phyloP scores from a whole-genome alignment of 2,888 invertebrate genomes.

The Heliconius erato region DNA sequence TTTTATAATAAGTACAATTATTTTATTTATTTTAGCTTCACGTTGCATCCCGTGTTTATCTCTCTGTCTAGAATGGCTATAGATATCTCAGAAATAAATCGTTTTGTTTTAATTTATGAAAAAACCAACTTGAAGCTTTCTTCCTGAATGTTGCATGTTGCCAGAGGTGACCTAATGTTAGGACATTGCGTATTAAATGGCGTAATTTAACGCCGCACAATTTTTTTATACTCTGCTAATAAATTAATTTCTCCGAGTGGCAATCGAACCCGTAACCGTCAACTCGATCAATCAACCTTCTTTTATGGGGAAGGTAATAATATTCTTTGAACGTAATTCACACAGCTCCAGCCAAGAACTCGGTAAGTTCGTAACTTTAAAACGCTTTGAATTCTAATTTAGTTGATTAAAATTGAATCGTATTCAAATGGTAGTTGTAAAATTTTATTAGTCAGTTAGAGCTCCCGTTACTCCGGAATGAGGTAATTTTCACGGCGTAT shows the following conservation, averaged over 20 bases:
- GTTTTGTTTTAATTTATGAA: no score
- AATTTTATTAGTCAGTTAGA: constrained; percentile 33
- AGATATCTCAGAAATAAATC: no score
- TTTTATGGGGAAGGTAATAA: background rate
- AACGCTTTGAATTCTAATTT: constrained; percentile 29
- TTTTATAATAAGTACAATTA: no score
- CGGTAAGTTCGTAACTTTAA: constrained; percentile 12
- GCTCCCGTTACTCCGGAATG: constrained; percentile 22
- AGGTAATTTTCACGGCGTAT: background rate
- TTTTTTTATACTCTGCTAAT: no score
- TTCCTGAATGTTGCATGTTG: no score
- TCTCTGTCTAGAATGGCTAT: no score
- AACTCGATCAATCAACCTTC: background rate
- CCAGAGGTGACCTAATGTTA: no score
- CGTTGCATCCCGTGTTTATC: no score
- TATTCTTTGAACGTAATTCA: constrained; percentile 8
- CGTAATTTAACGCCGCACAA: no score
- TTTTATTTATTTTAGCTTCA: no score
- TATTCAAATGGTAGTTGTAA: constrained; percentile 29
- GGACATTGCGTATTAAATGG: no score
- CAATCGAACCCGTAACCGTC: background rate
- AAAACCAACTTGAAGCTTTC: no score
- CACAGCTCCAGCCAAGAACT: constrained; percentile 14
- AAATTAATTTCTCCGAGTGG: background rate
- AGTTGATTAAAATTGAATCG: constrained; percentile 35